Base-by-base conservation (phyloP, 2,113 vertebrate genomes). In the Ceratotherium simum region DNA sequence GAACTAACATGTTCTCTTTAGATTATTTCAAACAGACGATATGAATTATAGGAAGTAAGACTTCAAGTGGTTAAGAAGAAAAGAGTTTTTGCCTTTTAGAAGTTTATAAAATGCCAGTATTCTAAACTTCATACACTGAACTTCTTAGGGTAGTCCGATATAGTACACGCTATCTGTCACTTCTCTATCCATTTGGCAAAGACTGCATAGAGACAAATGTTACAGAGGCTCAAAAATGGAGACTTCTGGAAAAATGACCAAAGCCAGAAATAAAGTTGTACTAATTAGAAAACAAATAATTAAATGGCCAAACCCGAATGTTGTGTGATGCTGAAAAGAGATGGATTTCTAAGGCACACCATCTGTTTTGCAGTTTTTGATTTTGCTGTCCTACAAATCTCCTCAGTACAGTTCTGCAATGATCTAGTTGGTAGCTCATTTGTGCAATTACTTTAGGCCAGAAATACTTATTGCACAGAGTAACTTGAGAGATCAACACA, bases 241-340 rank as follows among this genome's bases (percentile, higher is more conserved):
- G 97, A 94, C 97, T 97, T 96, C 90, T 96, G 92, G 92, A 98
- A 90, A 98, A 97, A 96, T 97, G 98, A 98, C 97, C 95, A 97
- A 98, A 99, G 93, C 87, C 84, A 92, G 96, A 98, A 98, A 97
- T 96, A 97, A 97, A 98, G 96, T 48, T 98, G 80, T 96, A 93
- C 97, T 98, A 98, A 99, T 98, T 98, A 98, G 91, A 97, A 98
- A 97, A 98, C 98, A 89, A 98, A 96, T 99, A 98, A 98, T 98
- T 98, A 98, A 98, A 98, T 98, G 95, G 98, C 96, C 98, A 98
- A 98, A 98, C 95, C 97, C 95, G 80, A 98, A 86, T 97, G 91
- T 54, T 84, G 93, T 98, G 97, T 98, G 97, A 93, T 95, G 96
- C 97, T 98, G 97, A 98, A 98, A 98, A 98, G 98, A 98, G 97